Base-by-base conservation (phyloP, 2,888 invertebrate species). In the Conistra vaccinii region DNA sequence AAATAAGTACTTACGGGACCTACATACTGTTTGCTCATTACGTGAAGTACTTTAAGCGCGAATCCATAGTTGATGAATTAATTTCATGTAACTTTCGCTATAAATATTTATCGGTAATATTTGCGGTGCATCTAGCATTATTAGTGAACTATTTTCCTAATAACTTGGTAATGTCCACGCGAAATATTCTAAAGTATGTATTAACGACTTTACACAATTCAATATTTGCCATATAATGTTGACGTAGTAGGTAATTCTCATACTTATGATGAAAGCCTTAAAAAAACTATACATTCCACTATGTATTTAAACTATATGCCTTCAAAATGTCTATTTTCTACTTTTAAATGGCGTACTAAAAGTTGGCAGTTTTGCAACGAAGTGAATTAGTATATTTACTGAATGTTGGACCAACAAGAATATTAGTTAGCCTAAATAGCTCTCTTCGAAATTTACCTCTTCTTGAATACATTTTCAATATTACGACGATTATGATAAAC, bases 181-280 rank as follows among this genome's bases (percentile, higher is more conserved):
- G 63, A 72, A 65, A 76, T 80, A 85, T 87, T 88, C 84, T 84
- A 88, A 87, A 83, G n/a, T 84, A 81, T 77, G 42, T 68, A 63
- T 82, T 57, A 58, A 76, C 35, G 66, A 84, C 67, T 86, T 81
- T 86, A 82, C 84, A 87, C 78, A 80, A 82, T 85, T 84, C 73
- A 84, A 85, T 85, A 81, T 87, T 85, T 83, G 80, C 75, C 84
- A 85, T 82, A 70, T 80, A 74, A 81, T 79, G 76, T 84, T 84
- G 78, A 83, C 65, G 74, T 85, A 85, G 78, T 86, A 89, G 87
- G 85, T 89, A 89, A 91, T 91, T 91, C 91, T 93, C 90, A 91
- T 91, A 93, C 95, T 96, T 96, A 96, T 95, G 95, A 96, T 88
- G 88, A 92, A 93, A 92, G 95, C 96, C 95, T 96, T 96, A 92